These are phyloP conservation scores for Dolichallabes microphthalmus DNA, from an alignment of 2,113 vertebrate genomes.

Conservation along the genomic window DNA sequence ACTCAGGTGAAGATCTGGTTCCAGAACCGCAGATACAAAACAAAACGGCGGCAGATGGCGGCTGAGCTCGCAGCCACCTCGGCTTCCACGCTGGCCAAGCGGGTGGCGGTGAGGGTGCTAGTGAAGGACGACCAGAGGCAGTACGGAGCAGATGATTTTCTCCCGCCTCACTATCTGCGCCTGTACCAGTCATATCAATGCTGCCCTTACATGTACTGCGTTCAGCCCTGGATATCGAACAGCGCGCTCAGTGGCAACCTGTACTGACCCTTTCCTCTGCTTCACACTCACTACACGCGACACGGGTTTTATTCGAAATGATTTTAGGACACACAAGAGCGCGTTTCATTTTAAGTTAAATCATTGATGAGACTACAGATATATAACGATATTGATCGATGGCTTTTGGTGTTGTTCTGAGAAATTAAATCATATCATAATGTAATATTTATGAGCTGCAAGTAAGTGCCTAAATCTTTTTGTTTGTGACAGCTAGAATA, in stretches of 20 bases:
- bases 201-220: constrained; percentile 69
- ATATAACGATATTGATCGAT: background rate
- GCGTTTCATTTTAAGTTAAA: background rate
- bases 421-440: background rate
- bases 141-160: constrained; percentile 55
- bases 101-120: constrained; percentile 74
- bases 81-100: constrained; percentile 59
- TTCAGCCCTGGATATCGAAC: constrained; percentile 66
- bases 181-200: constrained; percentile 68
- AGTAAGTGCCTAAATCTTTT: constrained; percentile 3
- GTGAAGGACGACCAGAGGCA: constrained; percentile 71
- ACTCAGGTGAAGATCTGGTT: constrained; percentile 83
- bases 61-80: constrained; percentile 56
- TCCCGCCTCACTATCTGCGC: constrained; percentile 57
- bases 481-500: background rate
- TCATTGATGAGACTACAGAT: background rate
- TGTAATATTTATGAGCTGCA: constrained; percentile 5
- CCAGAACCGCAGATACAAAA: constrained; percentile 81
- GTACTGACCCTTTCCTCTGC: constrained; percentile 45
- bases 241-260: constrained; percentile 52
- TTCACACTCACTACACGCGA: background rate
- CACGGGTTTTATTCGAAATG: background rate
- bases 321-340: background rate
- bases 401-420: background rate
- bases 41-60: constrained; percentile 72